Percentiles rank a stretch among this genome's conserved stretches.
Evolutionary conservation across 2,113 vertebrate species (phyloP).

Genomic region (Sprattus sprattus): DNA sequence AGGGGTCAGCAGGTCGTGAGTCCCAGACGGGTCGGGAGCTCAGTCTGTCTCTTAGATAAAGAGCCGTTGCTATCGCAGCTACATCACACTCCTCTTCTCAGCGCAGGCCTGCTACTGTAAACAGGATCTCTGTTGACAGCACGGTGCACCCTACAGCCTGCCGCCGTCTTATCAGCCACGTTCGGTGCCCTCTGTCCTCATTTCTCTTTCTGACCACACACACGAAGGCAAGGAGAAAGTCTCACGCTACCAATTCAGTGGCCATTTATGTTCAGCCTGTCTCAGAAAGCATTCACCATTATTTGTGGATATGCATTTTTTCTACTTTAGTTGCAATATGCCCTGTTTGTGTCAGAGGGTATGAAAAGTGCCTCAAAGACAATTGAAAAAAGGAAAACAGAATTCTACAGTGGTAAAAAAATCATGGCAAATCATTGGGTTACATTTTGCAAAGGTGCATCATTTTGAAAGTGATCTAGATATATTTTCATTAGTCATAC

Average conservation of each 20-base stretch:
- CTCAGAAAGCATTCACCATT: background rate
- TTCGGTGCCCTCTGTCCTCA: background rate
- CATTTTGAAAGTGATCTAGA: background rate
- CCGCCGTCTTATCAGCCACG: background rate
- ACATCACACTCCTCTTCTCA: slow-evolving; percentile 52
- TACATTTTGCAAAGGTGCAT: no score
- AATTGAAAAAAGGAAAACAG: background rate
- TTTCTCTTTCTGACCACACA: background rate
- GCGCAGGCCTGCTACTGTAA: slow-evolving; percentile 46
- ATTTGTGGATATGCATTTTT: background rate
- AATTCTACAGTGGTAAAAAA: background rate
- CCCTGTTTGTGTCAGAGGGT: no score
- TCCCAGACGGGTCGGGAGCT: slow-evolving; percentile 40
- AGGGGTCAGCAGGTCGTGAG: background rate
- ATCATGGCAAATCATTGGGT: no score
- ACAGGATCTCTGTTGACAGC: slow-evolving; percentile 50
- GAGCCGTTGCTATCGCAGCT: slow-evolving; percentile 29
- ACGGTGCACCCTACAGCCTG: background rate
- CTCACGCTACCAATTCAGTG: background rate
- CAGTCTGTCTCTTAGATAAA: slow-evolving; percentile 27
- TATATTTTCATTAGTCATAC: background rate
- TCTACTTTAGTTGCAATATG: background rate
- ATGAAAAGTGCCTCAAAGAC: background rate
- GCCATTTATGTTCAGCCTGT: background rate
- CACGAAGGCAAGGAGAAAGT: background rate